A percentile compares a stretch with the other conserved stretches of the same genome.
Evolutionary conservation across 2,888 invertebrate species (phyloP).

Genomic region (Platypus cylindrus): DNA sequence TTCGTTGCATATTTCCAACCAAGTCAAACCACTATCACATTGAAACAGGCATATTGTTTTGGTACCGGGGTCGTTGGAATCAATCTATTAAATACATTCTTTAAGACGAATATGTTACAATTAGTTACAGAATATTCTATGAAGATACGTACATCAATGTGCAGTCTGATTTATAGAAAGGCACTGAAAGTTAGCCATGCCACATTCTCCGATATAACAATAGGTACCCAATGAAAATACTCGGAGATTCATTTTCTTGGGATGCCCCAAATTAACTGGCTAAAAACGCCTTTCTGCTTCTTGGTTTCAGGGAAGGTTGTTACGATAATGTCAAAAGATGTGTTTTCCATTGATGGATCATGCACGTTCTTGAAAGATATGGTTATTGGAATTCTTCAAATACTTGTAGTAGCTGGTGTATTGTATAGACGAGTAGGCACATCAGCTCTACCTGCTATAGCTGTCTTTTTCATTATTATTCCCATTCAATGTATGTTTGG

Average conservation of each 20-base stretch:
- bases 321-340: conserved; percentile 60
- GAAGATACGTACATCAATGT: conserved; percentile 67
- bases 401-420: conserved; percentile 9
- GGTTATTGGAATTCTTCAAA: conserved; percentile 11
- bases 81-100: conserved; percentile 54
- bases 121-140: conserved; percentile 66
- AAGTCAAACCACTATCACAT: conserved; percentile 15
- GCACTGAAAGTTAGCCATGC: conserved; percentile 24
- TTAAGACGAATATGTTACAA: conserved; percentile 69
- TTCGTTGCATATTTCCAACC: conserved; percentile 8
- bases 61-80: conserved; percentile 61
- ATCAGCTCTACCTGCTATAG: conserved; percentile 11
- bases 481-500: conserved; percentile 14
- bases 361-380: conserved; percentile 9
- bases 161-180: conserved; percentile 71
- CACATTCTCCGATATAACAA: conserved; percentile 55
- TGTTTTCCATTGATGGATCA: conserved; percentile 9
- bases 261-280: not conserved
- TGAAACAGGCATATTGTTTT: conserved; percentile 50
- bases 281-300: too few relatives aligned
- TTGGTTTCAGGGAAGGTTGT: conserved; percentile 48
- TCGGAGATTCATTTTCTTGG: conserved; percentile 55
- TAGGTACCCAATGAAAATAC: conserved; percentile 10
- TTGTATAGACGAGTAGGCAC: conserved; percentile 12
- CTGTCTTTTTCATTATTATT: conserved; percentile 10